Evolutionary conservation across 1,140 invertebrate genomes (phyloP).

Genomic region (Glossosoma conforme): DNA sequence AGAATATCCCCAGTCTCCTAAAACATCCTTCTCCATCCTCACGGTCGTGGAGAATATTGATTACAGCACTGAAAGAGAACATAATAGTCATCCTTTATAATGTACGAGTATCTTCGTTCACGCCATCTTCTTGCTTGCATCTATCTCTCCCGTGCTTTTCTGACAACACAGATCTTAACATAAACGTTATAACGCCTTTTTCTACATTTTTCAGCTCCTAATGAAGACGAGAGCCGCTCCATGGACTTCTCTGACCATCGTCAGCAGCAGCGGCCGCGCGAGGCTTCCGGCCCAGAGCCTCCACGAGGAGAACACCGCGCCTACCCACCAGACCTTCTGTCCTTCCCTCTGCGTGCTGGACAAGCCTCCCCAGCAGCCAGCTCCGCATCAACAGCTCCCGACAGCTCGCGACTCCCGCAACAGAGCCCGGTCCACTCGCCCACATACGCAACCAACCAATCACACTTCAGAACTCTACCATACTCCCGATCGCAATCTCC

Average conservation of each 20-base stretch:
- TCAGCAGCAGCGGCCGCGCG: slow-evolving; percentile 44
- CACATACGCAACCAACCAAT: slow-evolving; percentile 51
- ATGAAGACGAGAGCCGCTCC: slow-evolving; percentile 60
- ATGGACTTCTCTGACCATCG: slow-evolving; percentile 51
- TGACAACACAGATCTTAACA: too few relatives aligned
- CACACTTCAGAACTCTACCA: slow-evolving; percentile 62
- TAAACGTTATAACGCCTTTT: not conserved
- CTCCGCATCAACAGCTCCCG: slow-evolving; percentile 71
- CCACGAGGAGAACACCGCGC: slow-evolving; percentile 48
- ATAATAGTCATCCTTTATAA: too few relatives aligned
- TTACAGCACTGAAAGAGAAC: too few relatives aligned
- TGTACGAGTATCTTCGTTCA: too few relatives aligned
- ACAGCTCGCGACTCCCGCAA: slow-evolving; percentile 51
- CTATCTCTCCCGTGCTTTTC: too few relatives aligned
- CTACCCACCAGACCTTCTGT: slow-evolving; percentile 75
- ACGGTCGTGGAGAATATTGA: too few relatives aligned
- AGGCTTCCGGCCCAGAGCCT: slow-evolving; percentile 34
- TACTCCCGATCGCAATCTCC: slow-evolving; percentile 69
- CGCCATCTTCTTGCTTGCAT: too few relatives aligned
- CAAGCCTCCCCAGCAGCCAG: slow-evolving; percentile 67
- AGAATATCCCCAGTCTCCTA: too few relatives aligned
- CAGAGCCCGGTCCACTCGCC: slow-evolving; percentile 52
- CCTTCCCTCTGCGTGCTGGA: slow-evolving; percentile 62
- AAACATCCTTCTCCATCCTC: too few relatives aligned
- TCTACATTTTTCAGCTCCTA: slow-evolving; percentile 43